Evolutionary conservation across 2,113 vertebrate species (phyloP), one percentile per base, ranked within the genome.

Genomic region (Eclectus roratus): DNA sequence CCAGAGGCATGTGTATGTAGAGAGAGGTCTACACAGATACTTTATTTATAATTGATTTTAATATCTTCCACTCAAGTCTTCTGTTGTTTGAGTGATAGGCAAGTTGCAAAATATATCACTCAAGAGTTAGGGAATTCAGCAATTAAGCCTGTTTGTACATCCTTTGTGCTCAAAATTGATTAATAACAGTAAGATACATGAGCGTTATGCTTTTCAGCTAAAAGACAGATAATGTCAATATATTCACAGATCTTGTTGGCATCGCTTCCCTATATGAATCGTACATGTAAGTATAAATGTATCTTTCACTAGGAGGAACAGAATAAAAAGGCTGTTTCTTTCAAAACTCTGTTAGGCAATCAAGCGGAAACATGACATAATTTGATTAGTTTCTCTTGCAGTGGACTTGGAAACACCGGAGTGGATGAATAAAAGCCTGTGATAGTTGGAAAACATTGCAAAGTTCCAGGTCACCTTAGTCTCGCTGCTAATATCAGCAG

Each of bases 81-180:
- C 43, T 89, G 63, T 81, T 95, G 52, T 89, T 91, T 93, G 91
- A 96, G 46, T 94, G 88, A 96, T 94, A 80, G 80, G 80, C 70
- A 96, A 93, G 93, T 95, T 96, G 88, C 65, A 93, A 96, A 97
- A 96, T 96, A 86, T 44, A 93, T 96, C 92, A 92, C 80, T 89
- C 77, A 91, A 47, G 82, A 90, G 60, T 81, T 91, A 68, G 76
- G 60, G 84, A 91, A 94, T 93, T 88, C n/a, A 0, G 61, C 86
- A 95, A 79, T 95, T 94, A 96, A 96, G 82, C 83, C 49, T 92
- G 63, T 83, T 95, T 92, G 69, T 81, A 46, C 73, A 60, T 93
- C 91, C 70, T 91, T 94, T 92, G 77, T 93, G 73, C 87, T 96
- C 80, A 76, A 80, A 95, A 95, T 91, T 95, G 94, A 94, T 95